A percentile compares a stretch with the other conserved stretches of the same genome.
Evolutionary conservation across 1,140 invertebrate genomes (phyloP).

Genomic region (Mycetomoellerius zeteki): DNA sequence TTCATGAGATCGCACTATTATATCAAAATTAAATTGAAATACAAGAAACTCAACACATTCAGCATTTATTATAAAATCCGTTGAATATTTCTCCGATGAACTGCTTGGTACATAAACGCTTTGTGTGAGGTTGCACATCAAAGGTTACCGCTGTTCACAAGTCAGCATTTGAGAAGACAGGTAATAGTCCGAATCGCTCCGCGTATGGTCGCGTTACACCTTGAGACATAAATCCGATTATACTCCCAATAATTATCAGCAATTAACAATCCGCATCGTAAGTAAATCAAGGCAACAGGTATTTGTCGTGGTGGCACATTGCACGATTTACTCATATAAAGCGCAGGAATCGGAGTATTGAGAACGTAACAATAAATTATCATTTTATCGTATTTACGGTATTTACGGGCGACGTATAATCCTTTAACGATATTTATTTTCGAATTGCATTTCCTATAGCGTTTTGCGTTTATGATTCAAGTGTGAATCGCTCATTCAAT

Average conservation of each 20-base stretch:
- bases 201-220: neutral
- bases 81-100: conserved; percentile 1
- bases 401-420: neutral
- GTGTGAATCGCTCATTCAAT: neutral
- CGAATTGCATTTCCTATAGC: neutral
- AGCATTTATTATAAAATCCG: neutral
- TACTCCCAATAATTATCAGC: neutral
- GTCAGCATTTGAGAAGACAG: neutral
- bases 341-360: neutral
- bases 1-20: neutral
- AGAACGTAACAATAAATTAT: conserved; percentile 11
- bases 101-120: neutral
- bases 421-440: neutral
- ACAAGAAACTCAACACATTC: neutral
- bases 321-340: neutral
- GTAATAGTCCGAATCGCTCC: neutral
- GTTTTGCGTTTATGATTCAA: neutral
- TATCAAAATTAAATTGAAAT: neutral
- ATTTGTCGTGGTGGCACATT: neutral
- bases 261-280: neutral
- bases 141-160: neutral
- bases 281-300: conserved; percentile 24
- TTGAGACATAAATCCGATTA: conserved; percentile 13
- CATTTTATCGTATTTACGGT: neutral
- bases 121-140: neutral